Base-by-base conservation (phyloP, 2,888 invertebrate species). In the Drosophila austrosaltans region DNA sequence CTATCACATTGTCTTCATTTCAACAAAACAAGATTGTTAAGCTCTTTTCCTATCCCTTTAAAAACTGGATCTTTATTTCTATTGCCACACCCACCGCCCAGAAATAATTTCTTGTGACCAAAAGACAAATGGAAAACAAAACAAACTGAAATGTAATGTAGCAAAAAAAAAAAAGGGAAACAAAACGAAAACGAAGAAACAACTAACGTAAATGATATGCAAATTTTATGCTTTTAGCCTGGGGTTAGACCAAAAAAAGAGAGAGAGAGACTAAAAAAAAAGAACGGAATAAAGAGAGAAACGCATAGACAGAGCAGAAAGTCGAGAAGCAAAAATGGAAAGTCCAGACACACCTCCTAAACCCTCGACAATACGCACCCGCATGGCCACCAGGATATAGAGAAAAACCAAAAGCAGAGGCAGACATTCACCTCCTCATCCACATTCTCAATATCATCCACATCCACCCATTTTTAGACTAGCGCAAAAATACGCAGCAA, bases 181-280 rank as follows among this genome's bases (percentile, higher is more conserved):
- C 79, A 75, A 83, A 85, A 85, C 7, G 5, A 16, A 2, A n/a
- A 30, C 16, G 6, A 16, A 36, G 56, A 25, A 20, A 12, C n/a
- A 36, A 39, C 83, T 82, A 88, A 88, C 80, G 85, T 82, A 91
- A 91, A 92, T 90, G 89, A 86, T 91, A 92, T 92, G 92, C 91
- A 92, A 91, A 92, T 92, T 90, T 87, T 85, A 83, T 89, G 79
- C 82, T 79, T 63, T 70, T 63, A 78, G 88, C 86, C 81, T 75
- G 73, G 70, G 77, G 80, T 72, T 68, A 70, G 68, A 54, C 66
- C 58, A 56, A 68, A 63, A 62, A 60, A 69, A 66, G 40, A 12
- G 58, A 8, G 42, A 39, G 12, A 40, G 63, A 68, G 48, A 30
- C 53, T 57, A 48, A n/a, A 22, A 22, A 36, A 32, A 2, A 66